phyloP scores from a whole-genome alignment of 2,888 invertebrate genomes.

The Eupelmus urozonus region DNA sequence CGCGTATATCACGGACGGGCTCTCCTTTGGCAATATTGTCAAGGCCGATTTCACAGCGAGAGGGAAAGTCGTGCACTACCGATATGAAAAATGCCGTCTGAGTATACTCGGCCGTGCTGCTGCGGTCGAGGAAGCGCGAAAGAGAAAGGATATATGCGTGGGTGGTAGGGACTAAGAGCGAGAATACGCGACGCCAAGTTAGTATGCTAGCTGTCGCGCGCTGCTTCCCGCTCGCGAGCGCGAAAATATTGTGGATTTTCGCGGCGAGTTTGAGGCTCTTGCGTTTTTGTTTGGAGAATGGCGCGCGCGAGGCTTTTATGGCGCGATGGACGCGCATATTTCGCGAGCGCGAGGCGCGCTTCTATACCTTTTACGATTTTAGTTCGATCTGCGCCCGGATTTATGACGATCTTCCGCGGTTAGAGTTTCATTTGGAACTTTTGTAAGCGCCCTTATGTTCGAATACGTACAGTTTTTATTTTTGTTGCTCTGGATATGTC shows the following conservation, averaged over 20 bases:
- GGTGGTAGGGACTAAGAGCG: not conserved
- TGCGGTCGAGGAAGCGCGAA: slow-evolving; percentile 1
- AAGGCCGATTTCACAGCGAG: slow-evolving; percentile 72
- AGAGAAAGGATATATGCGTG: not conserved
- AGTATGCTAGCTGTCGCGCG: not conserved
- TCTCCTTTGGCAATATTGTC: slow-evolving; percentile 75
- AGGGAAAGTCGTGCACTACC: slow-evolving; percentile 43
- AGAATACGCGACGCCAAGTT: not conserved
- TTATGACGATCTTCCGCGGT: slow-evolving; percentile 33
- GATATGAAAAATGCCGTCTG: slow-evolving; percentile 23
- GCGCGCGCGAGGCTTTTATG: slow-evolving; percentile 27
- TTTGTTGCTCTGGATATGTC: no score
- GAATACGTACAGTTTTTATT: no score
- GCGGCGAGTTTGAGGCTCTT: not conserved
- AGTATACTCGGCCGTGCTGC: no score
- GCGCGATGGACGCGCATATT: not conserved
- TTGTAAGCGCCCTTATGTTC: no score
- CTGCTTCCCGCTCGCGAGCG: slow-evolving; percentile 1
- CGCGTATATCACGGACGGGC: slow-evolving; percentile 71
- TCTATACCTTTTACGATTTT: slow-evolving; percentile 49
- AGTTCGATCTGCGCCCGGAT: slow-evolving; percentile 7
- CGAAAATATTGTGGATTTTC: slow-evolving; percentile 19
- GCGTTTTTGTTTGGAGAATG: not conserved
- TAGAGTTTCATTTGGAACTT: slow-evolving; percentile 1
- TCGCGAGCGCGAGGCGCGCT: slow-evolving; percentile 41